Base-by-base conservation (phyloP, 2,888 invertebrate genomes). In the Agapetus fuscipes region DNA sequence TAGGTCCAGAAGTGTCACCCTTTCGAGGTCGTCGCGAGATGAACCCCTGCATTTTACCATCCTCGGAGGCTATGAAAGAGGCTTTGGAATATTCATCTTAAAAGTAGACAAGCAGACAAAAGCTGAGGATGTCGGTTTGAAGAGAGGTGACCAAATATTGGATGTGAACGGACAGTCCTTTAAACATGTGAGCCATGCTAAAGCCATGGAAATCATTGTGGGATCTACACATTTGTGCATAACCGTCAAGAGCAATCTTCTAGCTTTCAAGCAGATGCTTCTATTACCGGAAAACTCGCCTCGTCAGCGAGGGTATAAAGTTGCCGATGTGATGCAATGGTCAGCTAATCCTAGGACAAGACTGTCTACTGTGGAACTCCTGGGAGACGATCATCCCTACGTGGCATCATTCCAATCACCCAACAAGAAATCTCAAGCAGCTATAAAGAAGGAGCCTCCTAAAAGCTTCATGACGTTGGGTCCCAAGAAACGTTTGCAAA, bases 91-190 rank as follows among this genome's bases (percentile, higher is more conserved):
- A 51, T 98, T 94, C 65, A 87, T 98, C 50, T 82, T 89, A 16
- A 89, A 91, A 63, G 94, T 96, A 15, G 94, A 95, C 57, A 83
- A 83, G 53, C 82, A 83, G 48, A 90, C 94, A 2, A 93, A 93
- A 64, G 91, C 96, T 5, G 91, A 94, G 62, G 91, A 94, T 60
- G 88, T 93, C 15, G 97, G 97, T 1, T 67, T 98, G 34, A 95
- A 96, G 62, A 76, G 95, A 37, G 97, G 96, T 27, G 97, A 98
- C 70, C 96, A 98, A 72, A 89, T 98, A 46, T 71, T 97, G 50
- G 95, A 96, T 69, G 95, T 98, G 1, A 99, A 98, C 62, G 94
- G 95, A 17, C 91, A 95, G 59, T 93, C 88, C 55, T 94, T 97
- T 61, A 86, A 89, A 56, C 90, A 91, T 64, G 89, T 97, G 32